Evolutionary conservation across 2,888 invertebrate species (phyloP), one percentile per base, ranked within the genome.

Genomic region (Pediacus dermestoides): DNA sequence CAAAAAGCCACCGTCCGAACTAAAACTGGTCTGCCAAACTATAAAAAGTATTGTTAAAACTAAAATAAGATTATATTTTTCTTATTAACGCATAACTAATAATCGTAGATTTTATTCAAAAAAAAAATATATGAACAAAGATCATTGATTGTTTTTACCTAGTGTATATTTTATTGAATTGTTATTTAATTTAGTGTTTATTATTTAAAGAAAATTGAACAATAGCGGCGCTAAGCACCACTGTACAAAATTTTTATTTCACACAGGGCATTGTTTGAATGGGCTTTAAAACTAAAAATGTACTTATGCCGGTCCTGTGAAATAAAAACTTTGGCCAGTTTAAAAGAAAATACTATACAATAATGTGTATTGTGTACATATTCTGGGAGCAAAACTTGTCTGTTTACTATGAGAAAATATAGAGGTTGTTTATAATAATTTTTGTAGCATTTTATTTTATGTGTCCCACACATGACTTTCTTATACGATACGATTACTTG

Each of bases 361-460:
- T 37, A 42, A 47, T 52, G 48, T 56, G 52, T 53, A 57, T 54
- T 62, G 62, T 63, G 59, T 55, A 62, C 57, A 59, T 60, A 60
- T 52, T 61, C 54, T 65, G 67, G 69, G 69, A 67, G 61, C 66
- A 67, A 68, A 64, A 60, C 57, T n/a, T 63, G 60, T 65, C 64
- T 63, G 66, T 64, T 67, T 67, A 62, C 63, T 65, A 58, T 61
- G 60, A 64, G n/a, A 58, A 53, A 58, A 64, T 64, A 66, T 61
- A 66, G 57, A 58, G 63, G 57, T 66, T 66, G 64, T 66, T 66
- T 58, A 53, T 50, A 54, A 21, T 4, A 18, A 32, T 45, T n/a
- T 34, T 52, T 42, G 39, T 37, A 28, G 30, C 37, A 44, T 42
- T 36, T 31, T 42, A 9, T 39, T 26, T 28, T 27, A 27, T 35